Evolutionary conservation across 2,797 vertebrate genomes (phyloP).

Genomic region (Takifugu ocellatus): DNA sequence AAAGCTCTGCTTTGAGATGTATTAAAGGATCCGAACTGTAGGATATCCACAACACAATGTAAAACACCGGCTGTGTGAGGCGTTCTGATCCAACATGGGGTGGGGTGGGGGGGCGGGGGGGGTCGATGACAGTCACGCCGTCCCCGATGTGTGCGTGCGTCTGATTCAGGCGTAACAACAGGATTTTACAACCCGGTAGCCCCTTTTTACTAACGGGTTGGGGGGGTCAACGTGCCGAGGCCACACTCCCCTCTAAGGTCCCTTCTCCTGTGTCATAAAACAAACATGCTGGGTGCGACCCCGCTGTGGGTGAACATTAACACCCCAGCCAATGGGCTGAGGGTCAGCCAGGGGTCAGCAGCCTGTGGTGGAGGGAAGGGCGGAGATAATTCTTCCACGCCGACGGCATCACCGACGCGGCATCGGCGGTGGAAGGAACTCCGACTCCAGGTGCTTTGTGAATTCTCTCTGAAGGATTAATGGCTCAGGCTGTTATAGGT

Average conservation of each 20-base stretch:
- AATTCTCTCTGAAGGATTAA: conserved; percentile 28
- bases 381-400: conserved; percentile 48
- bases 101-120: no score
- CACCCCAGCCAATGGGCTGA: conserved; percentile 55
- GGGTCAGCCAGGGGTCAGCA: conserved; percentile 62
- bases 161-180: conserved; percentile 8
- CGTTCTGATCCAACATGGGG: no score
- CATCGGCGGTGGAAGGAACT: conserved; percentile 22
- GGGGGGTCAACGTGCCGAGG: conserved; percentile 53
- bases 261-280: conserved; percentile 65
- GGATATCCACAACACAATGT: conserved; percentile 19
- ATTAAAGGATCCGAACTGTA: neutral
- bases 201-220: conserved; percentile 41
- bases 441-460: conserved; percentile 18
- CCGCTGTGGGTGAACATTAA: conserved; percentile 70
- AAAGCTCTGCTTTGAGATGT: no score
- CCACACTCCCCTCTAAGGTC: conserved; percentile 48
- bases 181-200: conserved; percentile 40
- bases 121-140: neutral
- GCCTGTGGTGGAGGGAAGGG: conserved; percentile 49
- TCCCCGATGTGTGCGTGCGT: neutral
- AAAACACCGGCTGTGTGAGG: no score
- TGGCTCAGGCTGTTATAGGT: conserved; percentile 3
- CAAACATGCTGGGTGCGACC: conserved; percentile 66
- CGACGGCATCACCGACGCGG: conserved; percentile 36